Base-by-base conservation (phyloP, 2,113 vertebrate genomes). In the Leucopsar rothschildi region DNA sequence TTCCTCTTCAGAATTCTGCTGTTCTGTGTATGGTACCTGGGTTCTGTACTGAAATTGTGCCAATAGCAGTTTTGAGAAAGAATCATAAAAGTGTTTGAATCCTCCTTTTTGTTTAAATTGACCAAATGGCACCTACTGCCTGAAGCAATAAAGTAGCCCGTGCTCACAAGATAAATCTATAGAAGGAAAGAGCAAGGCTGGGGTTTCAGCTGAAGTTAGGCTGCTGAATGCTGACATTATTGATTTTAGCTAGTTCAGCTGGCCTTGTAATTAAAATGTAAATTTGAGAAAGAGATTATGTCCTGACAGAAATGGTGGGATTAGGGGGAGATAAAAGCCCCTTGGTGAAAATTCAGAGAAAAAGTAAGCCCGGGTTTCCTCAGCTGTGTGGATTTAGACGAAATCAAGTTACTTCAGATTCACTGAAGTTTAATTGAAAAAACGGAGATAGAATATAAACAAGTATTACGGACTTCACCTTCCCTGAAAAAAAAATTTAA, bases 211-310 rank as follows among this genome's bases (percentile, higher is more conserved):
- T 83, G 95, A 86, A 98, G 97, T 97, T 96, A 93, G 98, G 97
- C 98, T 93, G 97, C 97, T 84, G 97, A 96, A 98, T 97, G 98
- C 97, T 98, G 98, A 98, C 98, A 97, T 96, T 99, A 99, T 99
- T 98, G 99, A 99, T 99, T 99, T 98, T 97, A 97, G 96, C 97
- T 97, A 98, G 98, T 99, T 99, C 99, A 99, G 98, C 99, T 99
- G 98, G 99, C 98, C 98, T 99, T 98, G 99, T 99, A 99, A 99
- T 99, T 99, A 99, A 99, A 99, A 99, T 99, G 99, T 99, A 99
- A 99, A 99, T 99, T 99, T 98, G 98, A 99, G 98, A 99, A 98
- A 98, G 98, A 99, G 99, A 99, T 99, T 99, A 98, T 98, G 98
- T 99, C 98, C 98, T 99, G 99, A 99, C 98, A 99, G 99, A 98